Evolutionary conservation across 2,797 vertebrate genomes (phyloP), one percentile per base, ranked within the genome.

Genomic region (Pipistrellus pipistrellus): DNA sequence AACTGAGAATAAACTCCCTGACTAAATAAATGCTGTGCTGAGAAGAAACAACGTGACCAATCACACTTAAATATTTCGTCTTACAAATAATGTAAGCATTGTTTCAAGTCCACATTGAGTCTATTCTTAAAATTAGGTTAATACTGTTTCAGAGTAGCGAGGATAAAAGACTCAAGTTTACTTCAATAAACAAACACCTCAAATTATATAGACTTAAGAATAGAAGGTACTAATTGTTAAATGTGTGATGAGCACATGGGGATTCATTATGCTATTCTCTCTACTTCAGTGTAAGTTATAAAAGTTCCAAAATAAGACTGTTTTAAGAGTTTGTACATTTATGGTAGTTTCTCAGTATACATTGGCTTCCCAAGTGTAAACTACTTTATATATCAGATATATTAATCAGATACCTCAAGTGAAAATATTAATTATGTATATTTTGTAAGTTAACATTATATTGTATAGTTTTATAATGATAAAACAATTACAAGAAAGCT

Each of bases 171-270:
- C 62, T 91, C 48, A 76, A 87, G 25, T 84, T 81, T 81, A 72
- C 82, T 93, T 94, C 44, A 94, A 64, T 83, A 85, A 68, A 78
- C 14, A 90, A 95, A 59, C 80, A 75, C 80, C 88, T 94, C 75
- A 83, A 77, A 87, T 81, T 76, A 27, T 44, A 87, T 2, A 90
- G 30, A 30, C 88, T 51, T 82, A 94, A 88, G 23, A 94, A 53
- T 0, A 68, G 11, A 72, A 66, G 0, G 3, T 53, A 66, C 2
- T 88, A 93, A 84, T 84, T 66, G 12, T 96, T 68, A 96, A 90
- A 55, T 55, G 7, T 88, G 38, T 88, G 32, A 76, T 68, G 59
- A n/a, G 41, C 21, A 80, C 68, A 66, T 38, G 32, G 23, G 23
- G 17, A n/a, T 57, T 94, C 64, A 88, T 48, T 35, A 85, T 11